Evolutionary conservation across 2,888 invertebrate species (phyloP), one percentile per base, ranked within the genome.

Genomic region (Aproaerema taeniolella): DNA sequence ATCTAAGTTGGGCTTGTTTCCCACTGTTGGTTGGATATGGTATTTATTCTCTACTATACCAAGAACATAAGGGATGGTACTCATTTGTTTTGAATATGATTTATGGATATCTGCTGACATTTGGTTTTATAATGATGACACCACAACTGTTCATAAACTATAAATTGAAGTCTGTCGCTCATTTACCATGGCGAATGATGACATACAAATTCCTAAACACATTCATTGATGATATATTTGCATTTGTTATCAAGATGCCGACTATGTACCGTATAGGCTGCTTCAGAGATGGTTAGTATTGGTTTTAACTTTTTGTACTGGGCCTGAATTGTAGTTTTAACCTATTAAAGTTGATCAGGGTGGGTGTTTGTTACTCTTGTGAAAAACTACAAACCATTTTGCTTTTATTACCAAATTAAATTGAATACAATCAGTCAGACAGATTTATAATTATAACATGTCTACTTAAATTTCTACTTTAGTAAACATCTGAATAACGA

Each of bases 41-140:
- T 10, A 88, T 96, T 28, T 99, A 99, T 75, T 98, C 99, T 0
- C 81, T 99, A 30, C 79, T 98, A 41, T 99, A 99, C 78, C 90
- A 94, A 52, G 99, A 99, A 73, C 99, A 99, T 79, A 97, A 95
- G 73, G 98, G 99, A 54, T 99, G 99, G 99, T 99, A 99, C 75
- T 99, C 98, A 8, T 99, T 97, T 88, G 90, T 98, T 25, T 89
- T 99, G 17, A 95, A 94, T 67, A 95, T 99, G 94, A 89, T 99
- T 45, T 99, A 99, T 79, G 99, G 99, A 39, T 99, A 98, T 79
- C 88, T 99, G 42, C 88, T 99, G 43, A 99, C 98, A 1, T 99
- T 99, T 75, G 98, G 99, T 45, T 99, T 99, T 74, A 99, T 99
- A 42, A 97, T 99, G 96, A 99, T 99, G 99, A 99, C 99, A n/a